These are phyloP conservation scores for Cydia fagiglandana DNA, from an alignment of 1,140 invertebrate species.

Conservation along the genomic window DNA sequence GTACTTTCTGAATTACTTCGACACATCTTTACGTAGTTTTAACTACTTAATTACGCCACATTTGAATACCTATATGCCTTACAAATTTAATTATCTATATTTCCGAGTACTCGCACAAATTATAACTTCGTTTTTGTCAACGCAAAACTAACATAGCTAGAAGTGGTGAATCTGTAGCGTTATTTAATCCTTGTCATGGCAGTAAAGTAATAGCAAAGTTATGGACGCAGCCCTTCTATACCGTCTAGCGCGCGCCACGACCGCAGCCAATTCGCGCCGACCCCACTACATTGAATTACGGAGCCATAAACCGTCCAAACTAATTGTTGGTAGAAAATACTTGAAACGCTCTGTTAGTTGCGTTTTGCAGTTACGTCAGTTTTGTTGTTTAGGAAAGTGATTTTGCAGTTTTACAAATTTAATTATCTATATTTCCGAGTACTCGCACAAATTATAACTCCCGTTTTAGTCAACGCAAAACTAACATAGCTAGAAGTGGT, in stretches of 20 bases:
- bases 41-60: no score
- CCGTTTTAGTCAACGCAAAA: no score
- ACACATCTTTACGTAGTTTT: no score
- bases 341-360: constrained; percentile 29
- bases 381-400: no score
- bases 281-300: constrained; percentile 29
- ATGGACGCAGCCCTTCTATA: constrained; percentile 49
- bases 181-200: not conserved
- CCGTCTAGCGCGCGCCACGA: constrained; percentile 46
- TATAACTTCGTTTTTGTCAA: no score
- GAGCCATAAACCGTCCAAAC: not conserved
- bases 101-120: no score
- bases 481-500: not conserved
- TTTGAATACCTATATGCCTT: no score
- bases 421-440: no score
- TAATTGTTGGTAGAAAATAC: constrained; percentile 42
- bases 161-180: not conserved
- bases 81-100: no score
- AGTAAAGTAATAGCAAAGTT: constrained; percentile 43
- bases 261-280: constrained; percentile 47
- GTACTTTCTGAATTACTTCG: no score
- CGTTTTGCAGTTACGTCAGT: constrained; percentile 17
- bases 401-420: no score
- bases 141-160: not conserved
- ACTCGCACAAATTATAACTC: no score